A percentile compares a stretch with the other conserved stretches of the same genome.
These are phyloP conservation scores for Musca vetustissima DNA, from an alignment of 1,140 invertebrate species.

Conservation along the genomic window DNA sequence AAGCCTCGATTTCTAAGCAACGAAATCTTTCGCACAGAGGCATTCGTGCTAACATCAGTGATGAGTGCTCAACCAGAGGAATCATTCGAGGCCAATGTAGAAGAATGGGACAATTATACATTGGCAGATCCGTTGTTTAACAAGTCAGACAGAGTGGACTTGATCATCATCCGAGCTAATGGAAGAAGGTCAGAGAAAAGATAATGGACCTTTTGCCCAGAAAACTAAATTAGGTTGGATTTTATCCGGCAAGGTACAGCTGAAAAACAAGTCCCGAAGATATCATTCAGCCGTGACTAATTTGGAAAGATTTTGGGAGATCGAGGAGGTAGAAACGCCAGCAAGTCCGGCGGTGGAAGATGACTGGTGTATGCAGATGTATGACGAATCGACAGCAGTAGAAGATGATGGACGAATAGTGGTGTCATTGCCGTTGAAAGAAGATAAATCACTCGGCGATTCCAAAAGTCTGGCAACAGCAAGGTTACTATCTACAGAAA, in stretches of 20 bases:
- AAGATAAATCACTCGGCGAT: background rate
- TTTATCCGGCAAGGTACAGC: background rate
- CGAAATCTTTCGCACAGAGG: background rate
- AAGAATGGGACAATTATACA: constrained; percentile 2
- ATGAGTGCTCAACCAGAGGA: background rate
- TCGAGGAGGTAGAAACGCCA: background rate
- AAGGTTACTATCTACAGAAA: constrained; percentile 1
- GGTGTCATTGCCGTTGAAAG: constrained; percentile 12
- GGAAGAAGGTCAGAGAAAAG: background rate
- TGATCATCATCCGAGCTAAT: background rate
- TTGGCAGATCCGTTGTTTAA: background rate
- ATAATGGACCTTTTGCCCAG: background rate
- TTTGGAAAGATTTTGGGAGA: constrained; percentile 16
- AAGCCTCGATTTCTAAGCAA: background rate
- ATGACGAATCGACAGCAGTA: constrained; percentile 1
- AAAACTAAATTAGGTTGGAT: background rate
- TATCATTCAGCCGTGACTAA: background rate
- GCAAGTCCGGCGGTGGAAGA: background rate
- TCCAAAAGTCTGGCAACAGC: constrained; percentile 1
- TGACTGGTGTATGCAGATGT: background rate
- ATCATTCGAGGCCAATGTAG: background rate
- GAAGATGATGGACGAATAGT: background rate
- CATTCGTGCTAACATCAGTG: background rate
- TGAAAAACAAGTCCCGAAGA: background rate
- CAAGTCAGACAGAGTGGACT: background rate